These are phyloP conservation scores for Meandrusa payeni DNA, from an alignment of 2,888 invertebrate genomes.

Conservation along the genomic window DNA sequence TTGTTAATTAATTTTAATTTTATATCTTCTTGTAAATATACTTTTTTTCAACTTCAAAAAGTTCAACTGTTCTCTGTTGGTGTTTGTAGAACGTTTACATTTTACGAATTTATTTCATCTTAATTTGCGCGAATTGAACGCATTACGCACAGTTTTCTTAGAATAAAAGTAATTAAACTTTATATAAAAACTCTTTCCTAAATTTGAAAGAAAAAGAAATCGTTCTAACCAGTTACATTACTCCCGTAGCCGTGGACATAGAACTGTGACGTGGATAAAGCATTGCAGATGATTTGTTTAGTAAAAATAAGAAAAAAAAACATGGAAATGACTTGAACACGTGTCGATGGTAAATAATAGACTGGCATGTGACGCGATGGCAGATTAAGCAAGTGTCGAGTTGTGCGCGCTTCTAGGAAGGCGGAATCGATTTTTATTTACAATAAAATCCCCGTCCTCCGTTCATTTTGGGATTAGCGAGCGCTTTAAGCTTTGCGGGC, in stretches of 20 bases:
- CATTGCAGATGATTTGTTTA: slow-evolving; percentile 6
- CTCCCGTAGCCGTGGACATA: background rate
- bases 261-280: background rate
- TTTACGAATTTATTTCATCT: no score
- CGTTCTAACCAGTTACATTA: background rate
- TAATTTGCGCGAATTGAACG: no score
- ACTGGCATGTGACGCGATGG: slow-evolving; percentile 56
- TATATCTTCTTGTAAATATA: no score
- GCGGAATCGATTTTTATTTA: slow-evolving; percentile 50
- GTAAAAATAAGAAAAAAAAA: slow-evolving; percentile 40
- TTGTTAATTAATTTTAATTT: no score
- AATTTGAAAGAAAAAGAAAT: no score
- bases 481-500: slow-evolving; percentile 34
- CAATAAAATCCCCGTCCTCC: slow-evolving; percentile 32
- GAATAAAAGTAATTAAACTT: no score
- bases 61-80: no score
- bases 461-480: slow-evolving; percentile 63
- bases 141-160: no score
- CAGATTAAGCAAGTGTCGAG: slow-evolving; percentile 74
- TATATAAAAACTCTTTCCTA: no score
- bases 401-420: slow-evolving; percentile 58
- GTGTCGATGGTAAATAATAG: slow-evolving; percentile 64
- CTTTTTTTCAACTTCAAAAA: no score
- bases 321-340: slow-evolving; percentile 50
- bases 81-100: no score